Percentiles rank a stretch among this genome's conserved stretches.
phyloP scores from a whole-genome alignment of 37 sponge, comb jelly and placozoan genomes.

The Chondrilla cf. caribensis region DNA sequence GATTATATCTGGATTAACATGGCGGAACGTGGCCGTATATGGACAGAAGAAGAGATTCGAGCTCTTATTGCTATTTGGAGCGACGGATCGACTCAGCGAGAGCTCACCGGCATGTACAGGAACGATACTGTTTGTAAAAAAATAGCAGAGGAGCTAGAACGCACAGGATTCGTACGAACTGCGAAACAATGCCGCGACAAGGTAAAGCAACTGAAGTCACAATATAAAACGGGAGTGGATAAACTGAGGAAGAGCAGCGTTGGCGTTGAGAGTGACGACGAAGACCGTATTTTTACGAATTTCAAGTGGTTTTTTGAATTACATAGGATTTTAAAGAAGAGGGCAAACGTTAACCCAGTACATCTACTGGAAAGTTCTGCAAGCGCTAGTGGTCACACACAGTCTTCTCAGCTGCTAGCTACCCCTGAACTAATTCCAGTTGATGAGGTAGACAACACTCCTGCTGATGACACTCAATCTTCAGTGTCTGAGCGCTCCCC shows the following conservation, averaged over 20 bases:
- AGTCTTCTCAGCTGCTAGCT: too few relatives aligned
- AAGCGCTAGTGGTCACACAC: too few relatives aligned
- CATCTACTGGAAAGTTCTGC: not conserved
- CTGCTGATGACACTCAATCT: too few relatives aligned
- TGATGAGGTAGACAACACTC: too few relatives aligned
- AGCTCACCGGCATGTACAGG: not conserved
- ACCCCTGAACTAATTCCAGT: too few relatives aligned
- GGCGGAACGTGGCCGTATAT: too few relatives aligned
- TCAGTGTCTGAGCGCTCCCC: too few relatives aligned
- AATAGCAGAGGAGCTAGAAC: not conserved
- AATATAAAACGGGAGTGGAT: not conserved
- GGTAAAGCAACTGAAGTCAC: not conserved
- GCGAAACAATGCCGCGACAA: not conserved
- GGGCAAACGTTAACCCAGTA: not conserved
- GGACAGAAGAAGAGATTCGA: not conserved
- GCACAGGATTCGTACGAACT: not conserved
- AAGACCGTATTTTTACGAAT: not conserved
- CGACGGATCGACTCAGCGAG: not conserved
- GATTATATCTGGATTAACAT: too few relatives aligned
- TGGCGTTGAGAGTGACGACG: not conserved
- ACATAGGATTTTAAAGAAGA: not conserved
- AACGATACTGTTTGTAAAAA: not conserved
- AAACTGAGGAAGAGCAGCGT: not conserved
- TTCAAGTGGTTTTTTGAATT: slow-evolving; percentile 2
- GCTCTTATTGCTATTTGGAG: not conserved